These are phyloP conservation scores for Coracias cyanogaster DNA, from an alignment of 2,797 vertebrate genomes.

Conservation along the genomic window DNA sequence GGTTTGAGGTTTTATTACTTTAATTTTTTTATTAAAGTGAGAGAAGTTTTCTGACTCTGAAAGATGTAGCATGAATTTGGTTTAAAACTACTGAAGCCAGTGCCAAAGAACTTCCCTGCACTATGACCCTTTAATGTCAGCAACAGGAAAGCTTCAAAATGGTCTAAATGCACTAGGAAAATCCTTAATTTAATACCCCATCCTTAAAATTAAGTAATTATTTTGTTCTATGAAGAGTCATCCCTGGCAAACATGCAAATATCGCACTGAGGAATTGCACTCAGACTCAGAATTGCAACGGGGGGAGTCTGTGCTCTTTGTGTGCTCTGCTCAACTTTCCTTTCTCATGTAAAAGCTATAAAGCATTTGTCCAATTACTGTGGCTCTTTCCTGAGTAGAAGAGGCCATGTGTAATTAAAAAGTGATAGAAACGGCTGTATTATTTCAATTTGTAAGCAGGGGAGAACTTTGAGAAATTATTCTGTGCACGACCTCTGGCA, in stretches of 20 bases:
- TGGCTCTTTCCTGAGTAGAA: not conserved
- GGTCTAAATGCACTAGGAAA: not conserved
- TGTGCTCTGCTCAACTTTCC: not conserved
- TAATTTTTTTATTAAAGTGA: not conserved
- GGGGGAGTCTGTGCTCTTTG: fast-evolving
- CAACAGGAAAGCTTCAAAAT: not conserved
- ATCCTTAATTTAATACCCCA: not conserved
- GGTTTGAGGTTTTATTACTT: too few relatives aligned
- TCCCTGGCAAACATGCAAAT: not conserved
- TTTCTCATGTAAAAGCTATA: not conserved
- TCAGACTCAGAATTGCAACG: not conserved
- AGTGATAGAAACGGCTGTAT: not conserved
- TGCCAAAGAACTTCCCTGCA: not conserved
- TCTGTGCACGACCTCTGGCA: not conserved
- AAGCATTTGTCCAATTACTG: not conserved
- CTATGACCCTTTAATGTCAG: not conserved
- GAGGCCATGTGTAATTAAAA: not conserved
- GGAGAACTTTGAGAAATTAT: not conserved
- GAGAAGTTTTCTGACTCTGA: not conserved
- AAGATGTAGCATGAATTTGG: not conserved
- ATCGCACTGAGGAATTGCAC: not conserved
- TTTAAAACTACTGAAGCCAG: not conserved
- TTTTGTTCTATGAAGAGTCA: not conserved
- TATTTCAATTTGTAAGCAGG: not conserved
- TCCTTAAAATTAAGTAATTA: not conserved